phyloP scores from a whole-genome alignment of 2,888 invertebrate genomes.

The Physocephala rufipes region DNA sequence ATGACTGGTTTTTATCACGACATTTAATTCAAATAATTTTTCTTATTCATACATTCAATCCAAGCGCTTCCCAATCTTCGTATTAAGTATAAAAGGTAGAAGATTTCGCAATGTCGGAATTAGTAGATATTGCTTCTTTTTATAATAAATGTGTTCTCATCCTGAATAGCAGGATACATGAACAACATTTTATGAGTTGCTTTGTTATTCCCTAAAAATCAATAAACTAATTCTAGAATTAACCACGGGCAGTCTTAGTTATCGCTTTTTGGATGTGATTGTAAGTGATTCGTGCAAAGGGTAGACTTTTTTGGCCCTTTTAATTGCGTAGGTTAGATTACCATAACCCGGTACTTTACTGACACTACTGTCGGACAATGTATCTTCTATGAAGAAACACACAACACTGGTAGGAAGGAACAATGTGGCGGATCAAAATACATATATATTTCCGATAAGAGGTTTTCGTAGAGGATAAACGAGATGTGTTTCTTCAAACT shows the following conservation, averaged over 20 bases:
- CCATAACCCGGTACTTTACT: not conserved
- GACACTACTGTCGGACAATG: too few relatives aligned
- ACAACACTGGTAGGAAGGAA: too few relatives aligned
- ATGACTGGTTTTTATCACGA: slow-evolving; percentile 30
- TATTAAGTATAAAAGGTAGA: not conserved
- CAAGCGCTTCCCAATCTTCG: not conserved
- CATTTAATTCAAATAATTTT: too few relatives aligned
- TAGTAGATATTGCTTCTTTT: too few relatives aligned
- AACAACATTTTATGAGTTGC: not conserved
- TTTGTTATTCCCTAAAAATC: not conserved
- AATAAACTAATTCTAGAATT: slow-evolving; percentile 29
- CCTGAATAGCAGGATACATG: slow-evolving; percentile 12
- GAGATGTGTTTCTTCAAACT: too few relatives aligned
- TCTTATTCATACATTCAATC: slow-evolving; percentile 27
- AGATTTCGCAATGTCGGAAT: not conserved
- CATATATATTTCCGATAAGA: too few relatives aligned
- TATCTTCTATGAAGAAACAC: too few relatives aligned
- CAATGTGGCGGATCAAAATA: too few relatives aligned
- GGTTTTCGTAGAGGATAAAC: too few relatives aligned
- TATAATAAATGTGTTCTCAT: too few relatives aligned
- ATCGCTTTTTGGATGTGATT: slow-evolving; percentile 7
- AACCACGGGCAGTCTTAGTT: slow-evolving; percentile 10
- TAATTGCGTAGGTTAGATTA: not conserved
- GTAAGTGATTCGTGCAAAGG: not conserved
- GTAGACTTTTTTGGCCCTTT: too few relatives aligned